A percentile compares a stretch with the other conserved stretches of the same genome.
phyloP scores from a whole-genome alignment of 2,888 invertebrate genomes.

The Caenorhabditis afra region DNA sequence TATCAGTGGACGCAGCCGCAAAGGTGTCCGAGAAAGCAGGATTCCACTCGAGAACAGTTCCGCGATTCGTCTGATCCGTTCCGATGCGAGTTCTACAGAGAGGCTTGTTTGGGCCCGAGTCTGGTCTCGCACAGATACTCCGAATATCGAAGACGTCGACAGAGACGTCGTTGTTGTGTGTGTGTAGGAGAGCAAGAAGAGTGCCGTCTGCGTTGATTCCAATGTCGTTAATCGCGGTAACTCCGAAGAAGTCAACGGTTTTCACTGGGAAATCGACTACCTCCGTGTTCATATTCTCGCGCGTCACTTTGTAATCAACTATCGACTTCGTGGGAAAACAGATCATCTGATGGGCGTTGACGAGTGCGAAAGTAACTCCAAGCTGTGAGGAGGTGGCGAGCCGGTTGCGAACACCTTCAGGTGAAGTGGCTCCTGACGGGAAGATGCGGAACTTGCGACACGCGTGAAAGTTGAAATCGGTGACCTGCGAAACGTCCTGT shows the following conservation, averaged over 20 bases:
- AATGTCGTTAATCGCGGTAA: constrained; percentile 49
- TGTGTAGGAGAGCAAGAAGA: constrained; percentile 65
- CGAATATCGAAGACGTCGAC: constrained; percentile 68
- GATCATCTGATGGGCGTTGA: constrained; percentile 38
- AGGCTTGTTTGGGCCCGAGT: constrained; percentile 20
- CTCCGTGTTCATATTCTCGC: constrained; percentile 63
- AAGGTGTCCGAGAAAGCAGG: constrained; percentile 69
- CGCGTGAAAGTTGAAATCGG: constrained; percentile 61
- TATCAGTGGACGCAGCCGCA: constrained; percentile 66
- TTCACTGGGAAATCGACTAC: constrained; percentile 59
- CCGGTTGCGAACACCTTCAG: constrained; percentile 13
- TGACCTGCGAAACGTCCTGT: constrained; percentile 51
- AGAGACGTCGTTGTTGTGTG: constrained; percentile 64
- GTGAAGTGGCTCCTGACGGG: constrained; percentile 11
- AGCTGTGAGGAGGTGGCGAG: constrained; percentile 48
- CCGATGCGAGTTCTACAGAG: constrained; percentile 59
- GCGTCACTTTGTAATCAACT: constrained; percentile 41
- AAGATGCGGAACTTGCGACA: constrained; percentile 65
- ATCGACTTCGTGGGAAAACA: constrained; percentile 52
- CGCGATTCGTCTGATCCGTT: constrained; percentile 46
- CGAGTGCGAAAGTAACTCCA: constrained; percentile 49
- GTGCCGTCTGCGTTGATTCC: constrained; percentile 67
- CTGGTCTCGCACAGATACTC: constrained; percentile 40
- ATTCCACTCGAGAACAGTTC: constrained; percentile 72
- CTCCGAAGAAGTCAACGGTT: constrained; percentile 22